Evolutionary conservation across 2,113 vertebrate genomes (phyloP).

Genomic region (Leucosticte australis): DNA sequence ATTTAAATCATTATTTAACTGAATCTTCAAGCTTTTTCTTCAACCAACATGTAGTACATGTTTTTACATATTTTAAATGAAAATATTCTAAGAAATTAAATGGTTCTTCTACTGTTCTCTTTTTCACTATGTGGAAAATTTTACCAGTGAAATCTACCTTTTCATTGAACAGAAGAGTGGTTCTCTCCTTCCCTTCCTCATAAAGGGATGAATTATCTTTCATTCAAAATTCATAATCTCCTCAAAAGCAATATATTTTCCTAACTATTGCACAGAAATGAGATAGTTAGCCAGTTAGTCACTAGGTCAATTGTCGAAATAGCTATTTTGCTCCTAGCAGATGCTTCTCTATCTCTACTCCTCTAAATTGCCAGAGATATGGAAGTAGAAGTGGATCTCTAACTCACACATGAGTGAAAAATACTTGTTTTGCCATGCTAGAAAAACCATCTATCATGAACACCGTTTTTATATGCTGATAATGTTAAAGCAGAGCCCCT

Average conservation of each 20-base stretch:
- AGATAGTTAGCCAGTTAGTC: not conserved
- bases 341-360: not conserved
- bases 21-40: not conserved
- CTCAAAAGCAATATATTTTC: not conserved
- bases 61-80: not conserved
- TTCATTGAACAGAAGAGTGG: not conserved
- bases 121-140: not conserved
- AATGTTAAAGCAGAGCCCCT: conserved; percentile 60
- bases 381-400: not conserved
- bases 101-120: not conserved
- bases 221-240: not conserved
- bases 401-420: conserved; percentile 29
- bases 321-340: not conserved
- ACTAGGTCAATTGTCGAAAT: not conserved
- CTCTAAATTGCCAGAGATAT: not conserved
- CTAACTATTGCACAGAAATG: not conserved
- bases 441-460: conserved; percentile 44
- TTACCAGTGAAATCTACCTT: not conserved
- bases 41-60: not conserved
- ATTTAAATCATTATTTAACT: not conserved
- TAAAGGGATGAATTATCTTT: not conserved
- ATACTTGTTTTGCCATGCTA: conserved; percentile 7
- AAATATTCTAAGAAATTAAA: not conserved
- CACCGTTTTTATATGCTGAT: conserved; percentile 49
- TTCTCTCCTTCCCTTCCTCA: not conserved